Conservation (phyloP, 2,888 invertebrate genomes). For the Bellardia pandia region DNA sequence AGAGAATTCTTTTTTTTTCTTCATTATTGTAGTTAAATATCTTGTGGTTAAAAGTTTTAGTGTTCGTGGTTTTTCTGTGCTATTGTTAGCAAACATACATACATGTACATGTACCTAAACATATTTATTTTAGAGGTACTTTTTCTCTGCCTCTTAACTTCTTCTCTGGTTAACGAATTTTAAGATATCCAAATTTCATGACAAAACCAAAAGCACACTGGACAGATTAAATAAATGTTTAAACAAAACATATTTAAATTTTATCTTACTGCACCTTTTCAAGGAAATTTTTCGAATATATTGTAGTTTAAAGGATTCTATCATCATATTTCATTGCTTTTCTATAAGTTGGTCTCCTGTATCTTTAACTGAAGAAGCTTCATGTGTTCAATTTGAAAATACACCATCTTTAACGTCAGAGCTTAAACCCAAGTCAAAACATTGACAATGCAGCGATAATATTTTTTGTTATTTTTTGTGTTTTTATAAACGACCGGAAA, state of each 20-base stretch:
- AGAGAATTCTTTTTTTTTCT: constrained; percentile 3
- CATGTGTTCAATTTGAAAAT: constrained; percentile 33
- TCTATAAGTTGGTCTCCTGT: constrained; percentile 38
- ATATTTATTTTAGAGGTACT: background rate
- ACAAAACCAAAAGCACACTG: constrained; percentile 30
- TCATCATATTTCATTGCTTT: constrained; percentile 27
- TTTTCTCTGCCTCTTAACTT: background rate
- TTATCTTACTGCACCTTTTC: constrained; percentile 38
- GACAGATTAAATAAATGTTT: constrained; percentile 28
- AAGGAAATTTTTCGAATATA: constrained; percentile 15
- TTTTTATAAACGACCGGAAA: constrained; percentile 73
- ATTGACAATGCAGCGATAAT: constrained; percentile 46
- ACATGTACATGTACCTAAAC: background rate
- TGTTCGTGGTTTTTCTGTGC: constrained; percentile 8
- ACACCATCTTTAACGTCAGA: constrained; percentile 12
- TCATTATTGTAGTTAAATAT: constrained; percentile 41
- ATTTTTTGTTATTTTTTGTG: constrained; percentile 12
- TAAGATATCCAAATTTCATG: constrained; percentile 22
- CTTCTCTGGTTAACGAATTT: background rate
- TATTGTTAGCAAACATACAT: constrained; percentile 1
- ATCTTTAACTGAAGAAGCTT: constrained; percentile 66
- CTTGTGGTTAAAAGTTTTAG: constrained; percentile 48
- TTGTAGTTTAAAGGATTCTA: constrained; percentile 29
- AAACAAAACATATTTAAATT: background rate
- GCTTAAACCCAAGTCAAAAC: constrained; percentile 47